Conservation (phyloP, 2,113 vertebrate genomes). For the Caranx melampygus region DNA sequence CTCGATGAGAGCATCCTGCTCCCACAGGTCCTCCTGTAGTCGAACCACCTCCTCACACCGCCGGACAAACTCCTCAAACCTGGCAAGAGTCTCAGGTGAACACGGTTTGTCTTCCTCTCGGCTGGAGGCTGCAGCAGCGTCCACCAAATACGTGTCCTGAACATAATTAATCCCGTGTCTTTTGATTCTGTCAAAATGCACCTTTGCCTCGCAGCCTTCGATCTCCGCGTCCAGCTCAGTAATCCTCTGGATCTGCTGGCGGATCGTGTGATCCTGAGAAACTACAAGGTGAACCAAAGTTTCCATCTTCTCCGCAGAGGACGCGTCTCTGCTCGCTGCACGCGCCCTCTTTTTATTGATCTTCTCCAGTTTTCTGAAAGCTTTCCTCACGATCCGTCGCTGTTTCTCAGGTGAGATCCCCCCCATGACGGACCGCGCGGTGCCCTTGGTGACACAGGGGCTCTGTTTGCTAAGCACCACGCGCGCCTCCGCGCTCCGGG, state of each 20-base stretch:
- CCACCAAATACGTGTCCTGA: constrained; percentile 93
- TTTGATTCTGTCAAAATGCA: constrained; percentile 90
- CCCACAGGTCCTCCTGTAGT: constrained; percentile 88
- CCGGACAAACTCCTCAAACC: constrained; percentile 82
- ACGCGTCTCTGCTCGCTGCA: constrained; percentile 76
- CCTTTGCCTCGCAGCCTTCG: constrained; percentile 88
- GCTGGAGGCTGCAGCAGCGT: constrained; percentile 18
- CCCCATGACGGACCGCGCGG: constrained; percentile 76
- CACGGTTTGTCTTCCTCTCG: constrained; percentile 17
- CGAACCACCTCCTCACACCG: constrained; percentile 84
- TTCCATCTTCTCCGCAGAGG: constrained; percentile 89
- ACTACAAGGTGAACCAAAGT: constrained; percentile 93
- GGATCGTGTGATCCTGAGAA: constrained; percentile 95
- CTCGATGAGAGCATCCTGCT: constrained; percentile 88
- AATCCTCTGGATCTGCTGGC: constrained; percentile 92
- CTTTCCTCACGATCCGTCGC: constrained; percentile 91
- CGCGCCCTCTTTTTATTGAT: constrained; percentile 88
- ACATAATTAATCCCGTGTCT: constrained; percentile 93
- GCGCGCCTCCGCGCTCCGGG: constrained; percentile 92
- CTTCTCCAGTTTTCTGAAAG: constrained; percentile 95
- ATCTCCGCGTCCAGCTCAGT: constrained; percentile 92
- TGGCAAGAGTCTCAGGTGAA: constrained; percentile 60
- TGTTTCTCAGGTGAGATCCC: constrained; percentile 87
- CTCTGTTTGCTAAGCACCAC: constrained; percentile 91
- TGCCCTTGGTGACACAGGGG: constrained; percentile 77